Evolutionary conservation across 2,888 invertebrate species (phyloP), one percentile per base, ranked within the genome.

Genomic region (Gymnosoma rotundatum): DNA sequence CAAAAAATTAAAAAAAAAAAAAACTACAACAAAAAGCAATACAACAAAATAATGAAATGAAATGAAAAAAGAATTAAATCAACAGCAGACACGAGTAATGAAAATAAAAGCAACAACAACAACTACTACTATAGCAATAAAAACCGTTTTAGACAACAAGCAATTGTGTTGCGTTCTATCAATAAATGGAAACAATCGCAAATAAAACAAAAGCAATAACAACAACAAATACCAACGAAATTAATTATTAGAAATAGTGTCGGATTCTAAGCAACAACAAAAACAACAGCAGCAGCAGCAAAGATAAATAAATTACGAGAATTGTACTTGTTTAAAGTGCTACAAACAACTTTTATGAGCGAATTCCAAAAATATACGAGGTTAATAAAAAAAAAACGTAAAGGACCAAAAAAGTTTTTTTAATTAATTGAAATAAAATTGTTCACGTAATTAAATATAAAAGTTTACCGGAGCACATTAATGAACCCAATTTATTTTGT

Each of bases 31-130:
- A 79, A 72, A 42, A 63, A 74, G 61, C 63, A 60, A 50, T 18
- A 50, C 60, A 79, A 50, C 60, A 79, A 20, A 75, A 72, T 70
- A 66, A 66, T 74, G 25, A 25, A 69, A 83, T 42, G 66, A 66
- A 79, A 72, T 69, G 32, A 52, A 38, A 81, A 81, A 67, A 78
- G 64, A 78, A 80, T 74, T 69, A 69, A 84, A 69, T 74, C 73
- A 75, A 82, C 74, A 78, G 75, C 75, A 72, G 82, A 67, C 80
- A 85, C 82, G 78, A 85, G 82, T 74, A 84, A 79, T 58, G 73
- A 56, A 63, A 73, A 67, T 18, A 79, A 50, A 60, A 67, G 48
- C 54, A 83, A 73, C 20, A 69, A n/a, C n/a, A n/a, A n/a, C n/a
- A n/a, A n/a, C n/a, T n/a, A n/a, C n/a, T n/a, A n/a, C n/a, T n/a